Percentiles rank a stretch among this genome's conserved stretches.
These are phyloP conservation scores for Fulmarus glacialis DNA, from an alignment of 2,113 vertebrate species.

Conservation along the genomic window DNA sequence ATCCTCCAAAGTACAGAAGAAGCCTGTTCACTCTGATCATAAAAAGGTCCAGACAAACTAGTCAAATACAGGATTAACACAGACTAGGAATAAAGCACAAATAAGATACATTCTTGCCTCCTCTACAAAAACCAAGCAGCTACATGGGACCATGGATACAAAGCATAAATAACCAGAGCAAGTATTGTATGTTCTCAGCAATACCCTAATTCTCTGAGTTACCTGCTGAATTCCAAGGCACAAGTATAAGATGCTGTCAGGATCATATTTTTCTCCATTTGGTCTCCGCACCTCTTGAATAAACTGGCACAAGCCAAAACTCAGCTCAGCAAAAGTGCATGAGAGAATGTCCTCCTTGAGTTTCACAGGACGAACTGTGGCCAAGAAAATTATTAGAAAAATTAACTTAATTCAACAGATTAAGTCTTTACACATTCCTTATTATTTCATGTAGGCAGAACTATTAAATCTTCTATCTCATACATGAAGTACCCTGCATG, in stretches of 20 bases:
- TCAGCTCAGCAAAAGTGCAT: slow-evolving; percentile 92
- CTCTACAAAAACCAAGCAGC: not conserved
- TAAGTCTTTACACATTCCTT: not conserved
- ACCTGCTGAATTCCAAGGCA: slow-evolving; percentile 99
- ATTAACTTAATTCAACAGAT: not conserved
- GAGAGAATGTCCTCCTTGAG: slow-evolving; percentile 92
- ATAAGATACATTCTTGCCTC: not conserved
- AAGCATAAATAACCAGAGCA: not conserved
- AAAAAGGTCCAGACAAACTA: not conserved
- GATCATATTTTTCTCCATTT: slow-evolving; percentile 88
- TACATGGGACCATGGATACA: not conserved
- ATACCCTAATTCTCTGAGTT: not conserved
- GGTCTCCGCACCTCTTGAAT: slow-evolving; percentile 91
- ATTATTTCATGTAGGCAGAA: not conserved
- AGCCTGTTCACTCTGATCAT: not conserved
- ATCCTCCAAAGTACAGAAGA: not conserved
- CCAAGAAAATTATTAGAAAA: not conserved
- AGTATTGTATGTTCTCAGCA: not conserved
- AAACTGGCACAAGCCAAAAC: slow-evolving; percentile 93
- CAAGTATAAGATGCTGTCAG: slow-evolving; percentile 97
- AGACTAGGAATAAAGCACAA: not conserved
- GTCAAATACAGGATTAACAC: not conserved
- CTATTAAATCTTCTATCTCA: not conserved
- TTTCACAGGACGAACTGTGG: slow-evolving; percentile 84
- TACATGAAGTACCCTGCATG: no score